Percentiles rank a stretch among this genome's conserved stretches.
These are phyloP conservation scores for Hippopotamus amphibius DNA, from an alignment of 2,113 vertebrate species.

Conservation along the genomic window DNA sequence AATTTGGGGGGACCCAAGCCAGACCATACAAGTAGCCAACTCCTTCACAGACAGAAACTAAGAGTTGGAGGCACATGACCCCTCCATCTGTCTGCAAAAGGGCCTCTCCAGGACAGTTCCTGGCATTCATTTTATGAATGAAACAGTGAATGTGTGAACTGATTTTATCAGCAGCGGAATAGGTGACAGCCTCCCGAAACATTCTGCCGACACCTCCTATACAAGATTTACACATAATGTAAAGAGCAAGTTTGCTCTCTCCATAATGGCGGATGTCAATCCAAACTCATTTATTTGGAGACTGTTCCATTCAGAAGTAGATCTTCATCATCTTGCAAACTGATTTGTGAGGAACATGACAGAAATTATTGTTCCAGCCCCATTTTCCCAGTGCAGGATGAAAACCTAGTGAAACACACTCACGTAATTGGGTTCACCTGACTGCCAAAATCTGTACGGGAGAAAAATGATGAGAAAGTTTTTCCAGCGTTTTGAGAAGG, in stretches of 20 bases:
- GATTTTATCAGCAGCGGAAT: background rate
- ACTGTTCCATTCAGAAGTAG: background rate
- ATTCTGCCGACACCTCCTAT: background rate
- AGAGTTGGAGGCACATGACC: background rate
- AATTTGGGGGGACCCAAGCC: background rate
- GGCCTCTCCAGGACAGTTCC: background rate
- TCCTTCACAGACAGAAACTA: background rate
- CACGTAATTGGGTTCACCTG: background rate
- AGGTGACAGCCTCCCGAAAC: background rate
- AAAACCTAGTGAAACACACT: too few relatives aligned
- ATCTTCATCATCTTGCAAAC: background rate
- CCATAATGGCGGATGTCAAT: background rate
- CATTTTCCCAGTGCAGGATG: background rate
- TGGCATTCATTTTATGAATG: background rate
- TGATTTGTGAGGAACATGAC: background rate
- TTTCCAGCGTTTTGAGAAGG: background rate
- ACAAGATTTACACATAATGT: background rate
- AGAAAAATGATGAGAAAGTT: background rate
- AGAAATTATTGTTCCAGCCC: background rate
- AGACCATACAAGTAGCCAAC: background rate
- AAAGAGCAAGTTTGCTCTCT: background rate
- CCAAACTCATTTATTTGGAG: background rate
- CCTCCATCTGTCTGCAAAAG: background rate
- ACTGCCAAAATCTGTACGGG: background rate
- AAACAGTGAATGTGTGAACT: background rate